phyloP scores from a whole-genome alignment of 2,113 vertebrate species.

The Cryptotis parvus region DNA sequence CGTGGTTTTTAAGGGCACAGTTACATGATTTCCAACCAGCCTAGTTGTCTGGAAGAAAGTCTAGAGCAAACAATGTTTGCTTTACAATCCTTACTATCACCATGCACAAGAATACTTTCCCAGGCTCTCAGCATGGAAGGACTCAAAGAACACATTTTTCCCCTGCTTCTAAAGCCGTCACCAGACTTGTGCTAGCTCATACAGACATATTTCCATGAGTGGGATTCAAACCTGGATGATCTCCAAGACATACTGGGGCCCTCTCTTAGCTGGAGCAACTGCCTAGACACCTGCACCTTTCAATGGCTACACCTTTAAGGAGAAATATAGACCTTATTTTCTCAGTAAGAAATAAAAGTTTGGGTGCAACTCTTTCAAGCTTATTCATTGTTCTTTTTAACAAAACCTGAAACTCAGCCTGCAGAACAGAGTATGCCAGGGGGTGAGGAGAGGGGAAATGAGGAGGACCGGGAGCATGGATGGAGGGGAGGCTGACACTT shows the following conservation, averaged over 20 bases:
- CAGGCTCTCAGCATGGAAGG: not conserved
- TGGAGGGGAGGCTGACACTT: too few species aligned
- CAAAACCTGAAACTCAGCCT: too few species aligned
- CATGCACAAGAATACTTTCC: not conserved
- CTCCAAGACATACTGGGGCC: conserved; percentile 24
- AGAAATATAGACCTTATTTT: not conserved
- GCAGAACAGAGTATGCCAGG: too few species aligned
- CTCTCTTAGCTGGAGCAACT: conserved; percentile 49
- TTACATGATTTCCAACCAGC: not conserved
- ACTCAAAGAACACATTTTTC: conserved; percentile 66
- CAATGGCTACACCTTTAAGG: not conserved
- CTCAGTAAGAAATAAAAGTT: not conserved
- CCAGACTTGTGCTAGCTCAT: not conserved
- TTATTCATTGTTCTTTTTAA: not conserved
- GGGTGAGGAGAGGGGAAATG: too few species aligned
- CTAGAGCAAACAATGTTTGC: not conserved
- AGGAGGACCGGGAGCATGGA: too few species aligned
- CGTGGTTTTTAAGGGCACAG: not conserved
- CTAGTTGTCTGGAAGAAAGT: not conserved
- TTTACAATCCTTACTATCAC: not conserved
- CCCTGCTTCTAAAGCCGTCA: conserved; percentile 39
- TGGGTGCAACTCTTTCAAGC: not conserved
- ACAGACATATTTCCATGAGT: not conserved
- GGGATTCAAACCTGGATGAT: not conserved
- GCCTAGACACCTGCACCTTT: not conserved